Evolutionary conservation across 2,888 invertebrate genomes (phyloP).

Genomic region (Megaustenia siamemsis): DNA sequence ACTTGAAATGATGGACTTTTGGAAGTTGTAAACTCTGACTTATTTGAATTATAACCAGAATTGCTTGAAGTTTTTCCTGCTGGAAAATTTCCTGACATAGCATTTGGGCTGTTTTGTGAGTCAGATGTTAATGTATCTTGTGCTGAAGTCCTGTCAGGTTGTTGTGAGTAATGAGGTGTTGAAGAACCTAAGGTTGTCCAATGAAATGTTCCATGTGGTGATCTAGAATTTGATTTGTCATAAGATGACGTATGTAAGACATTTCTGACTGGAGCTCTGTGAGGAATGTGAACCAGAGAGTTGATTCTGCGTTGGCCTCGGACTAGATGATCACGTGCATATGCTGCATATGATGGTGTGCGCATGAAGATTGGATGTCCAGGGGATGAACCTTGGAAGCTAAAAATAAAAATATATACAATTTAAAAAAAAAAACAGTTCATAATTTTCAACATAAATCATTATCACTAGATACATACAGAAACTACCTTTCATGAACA

Average conservation of each 20-base stretch:
- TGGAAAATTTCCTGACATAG: background rate
- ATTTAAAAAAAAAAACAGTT: background rate
- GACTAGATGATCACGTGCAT: slow-evolving; percentile 66
- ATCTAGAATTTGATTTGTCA: background rate
- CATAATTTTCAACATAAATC: background rate
- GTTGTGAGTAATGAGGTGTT: background rate
- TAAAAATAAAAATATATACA: slow-evolving; percentile 4
- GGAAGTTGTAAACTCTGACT: background rate
- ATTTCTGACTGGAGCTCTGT: background rate
- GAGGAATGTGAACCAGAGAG: slow-evolving; percentile 17
- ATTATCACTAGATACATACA: no score
- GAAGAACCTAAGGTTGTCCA: background rate
- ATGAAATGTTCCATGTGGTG: background rate
- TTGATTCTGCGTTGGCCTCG: slow-evolving; percentile 61
- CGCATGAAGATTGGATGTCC: slow-evolving; percentile 52
- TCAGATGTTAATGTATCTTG: background rate
- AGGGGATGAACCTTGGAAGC: slow-evolving; percentile 30
- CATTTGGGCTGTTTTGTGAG: background rate
- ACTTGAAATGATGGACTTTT: background rate
- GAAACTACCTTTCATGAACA: no score
- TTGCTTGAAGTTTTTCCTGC: background rate
- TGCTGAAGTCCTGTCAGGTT: background rate
- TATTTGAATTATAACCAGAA: background rate
- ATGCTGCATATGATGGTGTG: slow-evolving; percentile 64
- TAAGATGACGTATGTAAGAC: background rate